phyloP scores from a whole-genome alignment of 2,113 vertebrate genomes.

The Polypterus senegalus region DNA sequence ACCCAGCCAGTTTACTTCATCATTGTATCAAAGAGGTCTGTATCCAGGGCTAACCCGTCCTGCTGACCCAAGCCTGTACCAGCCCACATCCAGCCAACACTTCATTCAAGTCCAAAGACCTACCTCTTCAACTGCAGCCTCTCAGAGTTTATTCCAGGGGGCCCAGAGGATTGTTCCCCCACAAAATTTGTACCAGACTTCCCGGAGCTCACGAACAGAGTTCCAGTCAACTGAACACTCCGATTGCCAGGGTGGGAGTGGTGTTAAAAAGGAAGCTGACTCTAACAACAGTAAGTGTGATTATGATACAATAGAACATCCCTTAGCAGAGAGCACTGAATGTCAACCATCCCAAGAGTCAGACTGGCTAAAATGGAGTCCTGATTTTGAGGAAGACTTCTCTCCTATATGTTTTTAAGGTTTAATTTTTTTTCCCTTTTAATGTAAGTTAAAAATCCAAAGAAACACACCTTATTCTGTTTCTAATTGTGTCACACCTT shows the following conservation, averaged over 20 bases:
- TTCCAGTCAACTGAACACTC: conserved; percentile 4
- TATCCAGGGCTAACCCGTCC: conserved; percentile 19
- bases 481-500: too few species aligned
- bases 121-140: background rate
- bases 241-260: conserved; percentile 2
- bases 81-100: conserved; percentile 23
- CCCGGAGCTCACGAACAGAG: conserved; percentile 23
- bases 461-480: too few species aligned
- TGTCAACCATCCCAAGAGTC: conserved; percentile 18
- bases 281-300: conserved; percentile 38
- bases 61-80: conserved; percentile 18
- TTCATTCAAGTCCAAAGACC: conserved; percentile 28
- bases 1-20: conserved; percentile 28
- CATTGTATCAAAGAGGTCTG: conserved; percentile 26
- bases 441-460: too few species aligned
- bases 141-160: background rate
- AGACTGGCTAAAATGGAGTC: conserved; percentile 35
- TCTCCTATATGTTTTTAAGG: conserved; percentile 31
- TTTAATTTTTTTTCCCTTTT: too few species aligned
- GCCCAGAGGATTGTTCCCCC: conserved; percentile 1
- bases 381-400: conserved; percentile 48
- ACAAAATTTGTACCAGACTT: conserved; percentile 14
- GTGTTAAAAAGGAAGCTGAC: conserved; percentile 23
- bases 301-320: conserved; percentile 23
- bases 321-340: background rate